phyloP scores from a whole-genome alignment of 2,113 vertebrate species.

The Equus quagga region DNA sequence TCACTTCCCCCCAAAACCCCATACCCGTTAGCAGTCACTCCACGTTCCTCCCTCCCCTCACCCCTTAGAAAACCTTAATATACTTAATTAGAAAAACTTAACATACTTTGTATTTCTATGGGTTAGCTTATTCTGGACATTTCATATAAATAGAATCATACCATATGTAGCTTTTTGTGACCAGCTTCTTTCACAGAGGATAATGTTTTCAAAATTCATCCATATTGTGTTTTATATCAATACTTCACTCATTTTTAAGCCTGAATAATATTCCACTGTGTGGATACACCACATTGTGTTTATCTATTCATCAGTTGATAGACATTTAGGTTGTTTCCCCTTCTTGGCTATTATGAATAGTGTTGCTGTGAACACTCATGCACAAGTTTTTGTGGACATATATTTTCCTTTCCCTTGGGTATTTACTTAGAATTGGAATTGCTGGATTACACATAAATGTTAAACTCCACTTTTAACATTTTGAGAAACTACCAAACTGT shows the following conservation, averaged over 20 bases:
- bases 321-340: background rate
- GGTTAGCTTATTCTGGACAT: no score
- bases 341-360: background rate
- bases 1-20: background rate
- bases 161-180: background rate
- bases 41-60: rapidly evolving
- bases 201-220: background rate
- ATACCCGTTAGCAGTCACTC: background rate
- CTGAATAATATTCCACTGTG: background rate
- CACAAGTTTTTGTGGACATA: background rate
- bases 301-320: background rate
- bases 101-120: background rate
- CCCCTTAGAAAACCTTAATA: background rate
- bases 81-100: no score
- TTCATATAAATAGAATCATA: no score
- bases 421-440: background rate
- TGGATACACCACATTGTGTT: background rate
- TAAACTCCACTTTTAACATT: background rate
- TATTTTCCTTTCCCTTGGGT: background rate
- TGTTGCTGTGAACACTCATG: background rate
- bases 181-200: background rate
- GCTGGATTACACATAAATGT: background rate
- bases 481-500: background rate
- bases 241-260: background rate
- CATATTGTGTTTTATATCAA: rapidly evolving